phyloP scores from a whole-genome alignment of 2,113 vertebrate species.

The Ictalurus punctatus region DNA sequence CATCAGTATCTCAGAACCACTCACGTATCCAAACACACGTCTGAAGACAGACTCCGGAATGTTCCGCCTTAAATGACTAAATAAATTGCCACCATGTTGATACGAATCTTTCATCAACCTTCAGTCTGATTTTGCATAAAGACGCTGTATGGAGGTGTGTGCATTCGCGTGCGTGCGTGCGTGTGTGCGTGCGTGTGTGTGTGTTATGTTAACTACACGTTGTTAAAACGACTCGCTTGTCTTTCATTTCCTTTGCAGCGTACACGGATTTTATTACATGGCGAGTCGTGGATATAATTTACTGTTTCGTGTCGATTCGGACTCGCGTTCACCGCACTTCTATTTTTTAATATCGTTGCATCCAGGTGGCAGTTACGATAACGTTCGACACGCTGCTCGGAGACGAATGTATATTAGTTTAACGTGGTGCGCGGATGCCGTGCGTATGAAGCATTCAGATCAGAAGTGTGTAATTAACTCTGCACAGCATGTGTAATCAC shows the following conservation, averaged over 20 bases:
- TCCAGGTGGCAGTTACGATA: slow-evolving; percentile 8
- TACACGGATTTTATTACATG: not conserved
- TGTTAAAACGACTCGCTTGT: not conserved
- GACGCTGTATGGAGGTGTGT: not conserved
- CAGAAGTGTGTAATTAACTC: slow-evolving; percentile 27
- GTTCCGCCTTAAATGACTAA: not conserved
- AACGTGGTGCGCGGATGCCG: not conserved
- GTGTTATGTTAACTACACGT: not conserved
- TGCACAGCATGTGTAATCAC: not conserved
- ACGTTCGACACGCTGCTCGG: not conserved
- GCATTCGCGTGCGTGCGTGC: not conserved
- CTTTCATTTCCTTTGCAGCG: not conserved
- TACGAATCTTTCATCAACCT: slow-evolving; percentile 15
- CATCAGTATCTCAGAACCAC: not conserved
- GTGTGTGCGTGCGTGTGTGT: not conserved
- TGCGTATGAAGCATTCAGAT: not conserved
- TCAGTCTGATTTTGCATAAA: not conserved
- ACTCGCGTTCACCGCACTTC: not conserved
- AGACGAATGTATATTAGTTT: not conserved
- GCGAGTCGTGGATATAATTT: not conserved
- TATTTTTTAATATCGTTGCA: not conserved
- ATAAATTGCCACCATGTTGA: not conserved
- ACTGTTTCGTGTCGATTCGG: not conserved
- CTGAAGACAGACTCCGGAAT: not conserved
- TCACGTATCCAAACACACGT: not conserved